Evolutionary conservation across 2,797 vertebrate species (phyloP), one percentile per base, ranked within the genome.

Genomic region (Hippocampus kuda): DNA sequence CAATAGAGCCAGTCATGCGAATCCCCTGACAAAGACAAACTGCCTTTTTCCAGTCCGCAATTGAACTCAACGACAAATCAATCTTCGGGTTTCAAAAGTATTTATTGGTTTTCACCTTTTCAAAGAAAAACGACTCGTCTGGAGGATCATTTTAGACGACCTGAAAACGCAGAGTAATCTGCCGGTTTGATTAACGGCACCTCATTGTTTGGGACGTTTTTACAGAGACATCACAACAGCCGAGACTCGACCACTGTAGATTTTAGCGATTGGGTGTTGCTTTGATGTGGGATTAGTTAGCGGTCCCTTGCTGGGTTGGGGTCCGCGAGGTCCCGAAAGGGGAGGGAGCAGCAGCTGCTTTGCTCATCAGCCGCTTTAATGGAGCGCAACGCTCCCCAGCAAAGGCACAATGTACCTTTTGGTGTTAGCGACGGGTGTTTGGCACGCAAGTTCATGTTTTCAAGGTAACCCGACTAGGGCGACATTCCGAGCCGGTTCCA

Each of bases 211-310:
- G n/a, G 42, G 38, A 44, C 42, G 26, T 64, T 64, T 16, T 16
- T 10, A 46, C 12, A 6, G 41, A 46, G 62, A 46, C 62, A 16
- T 64, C 22, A 20, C 15, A 64, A 18, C 34, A 34, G 34, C 20
- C 20, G 41, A 41, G 7, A 41, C 20, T 61, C 59, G 1, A 22
- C 34, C 38, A 42, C 61, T 63, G 71, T 68, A 70, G 57, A 75
- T 76, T 74, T 76, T 72, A 75, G 72, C 22, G 64, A 66, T 70
- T 70, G 62, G 69, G 34, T 4, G 9, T 53, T 38, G 12, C 75
- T 84, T 83, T 85, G 72, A 81, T 84, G 80, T 81, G 83, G 74
- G 74, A 68, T 75, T 71, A 66, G 68, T 49, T 30, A 68, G 72
- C 27, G 80, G 76, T 59, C 73, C 73, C 74, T 38, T 69, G 74